Evolutionary conservation across 2,797 vertebrate genomes (phyloP).

Genomic region (Thunnus albacares): DNA sequence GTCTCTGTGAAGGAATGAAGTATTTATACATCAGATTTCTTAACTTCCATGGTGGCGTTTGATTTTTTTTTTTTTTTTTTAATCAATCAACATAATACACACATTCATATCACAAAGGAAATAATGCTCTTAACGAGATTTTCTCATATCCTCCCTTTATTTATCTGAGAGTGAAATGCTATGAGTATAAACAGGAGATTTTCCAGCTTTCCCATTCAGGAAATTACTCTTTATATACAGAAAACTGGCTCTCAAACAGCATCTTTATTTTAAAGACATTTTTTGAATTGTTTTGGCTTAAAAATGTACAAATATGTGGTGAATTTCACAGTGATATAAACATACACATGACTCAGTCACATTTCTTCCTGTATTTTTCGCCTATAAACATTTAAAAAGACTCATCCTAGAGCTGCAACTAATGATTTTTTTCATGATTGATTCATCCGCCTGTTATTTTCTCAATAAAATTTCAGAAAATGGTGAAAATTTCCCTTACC

Average conservation of each 20-base stretch:
- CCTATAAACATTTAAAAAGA: not conserved
- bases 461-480: not conserved
- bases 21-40: constrained; percentile 19
- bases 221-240: constrained; percentile 57
- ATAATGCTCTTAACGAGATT: constrained; percentile 47
- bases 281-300: not conserved
- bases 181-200: constrained; percentile 14
- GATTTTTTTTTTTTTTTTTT: not conserved
- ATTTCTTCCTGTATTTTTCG: not conserved
- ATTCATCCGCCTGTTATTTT: not conserved
- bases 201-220: constrained; percentile 30
- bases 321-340: not conserved
- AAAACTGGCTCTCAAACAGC: not conserved
- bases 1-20: constrained; percentile 59
- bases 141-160: constrained; percentile 52
- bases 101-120: constrained; percentile 51
- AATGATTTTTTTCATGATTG: not conserved
- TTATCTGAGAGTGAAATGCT: constrained; percentile 14
- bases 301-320: not conserved
- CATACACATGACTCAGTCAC: not conserved
- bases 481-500: not conserved
- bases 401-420: not conserved
- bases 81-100: constrained; percentile 29
- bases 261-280: not conserved
- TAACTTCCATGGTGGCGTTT: not conserved